Conservation (phyloP, 2,113 vertebrate species). For the Eurystomus gularis region DNA sequence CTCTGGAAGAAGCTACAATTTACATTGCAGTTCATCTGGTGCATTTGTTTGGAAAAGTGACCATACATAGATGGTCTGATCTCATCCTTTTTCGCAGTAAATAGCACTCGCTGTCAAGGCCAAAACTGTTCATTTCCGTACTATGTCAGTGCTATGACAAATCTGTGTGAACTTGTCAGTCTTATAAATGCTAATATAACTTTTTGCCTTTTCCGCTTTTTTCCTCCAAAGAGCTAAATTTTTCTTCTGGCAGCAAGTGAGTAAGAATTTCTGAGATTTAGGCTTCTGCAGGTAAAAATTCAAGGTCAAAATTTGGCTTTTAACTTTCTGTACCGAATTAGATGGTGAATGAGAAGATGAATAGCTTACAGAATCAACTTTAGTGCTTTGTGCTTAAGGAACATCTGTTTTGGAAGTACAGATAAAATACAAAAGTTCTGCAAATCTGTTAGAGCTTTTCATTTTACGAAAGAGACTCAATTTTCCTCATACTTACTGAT, state of each 20-base stretch:
- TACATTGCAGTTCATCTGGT: not conserved
- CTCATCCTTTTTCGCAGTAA: not conserved
- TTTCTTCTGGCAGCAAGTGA: not conserved
- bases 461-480: not conserved
- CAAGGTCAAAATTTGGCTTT: not conserved
- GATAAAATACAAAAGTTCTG: not conserved
- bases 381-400: not conserved
- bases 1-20: not conserved
- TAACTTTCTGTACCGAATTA: not conserved
- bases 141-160: not conserved
- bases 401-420: not conserved
- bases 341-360: not conserved
- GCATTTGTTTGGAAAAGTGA: not conserved
- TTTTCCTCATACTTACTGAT: not conserved
- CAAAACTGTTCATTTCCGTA: not conserved
- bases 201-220: not conserved
- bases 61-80: not conserved
- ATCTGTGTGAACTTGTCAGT: not conserved
- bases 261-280: not conserved
- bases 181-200: not conserved
- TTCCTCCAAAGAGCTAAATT: not conserved
- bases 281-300: not conserved
- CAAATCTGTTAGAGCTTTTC: not conserved
- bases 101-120: not conserved
- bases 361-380: not conserved